phyloP scores from a whole-genome alignment of 1,140 invertebrate genomes.

The Nylanderia fulva region DNA sequence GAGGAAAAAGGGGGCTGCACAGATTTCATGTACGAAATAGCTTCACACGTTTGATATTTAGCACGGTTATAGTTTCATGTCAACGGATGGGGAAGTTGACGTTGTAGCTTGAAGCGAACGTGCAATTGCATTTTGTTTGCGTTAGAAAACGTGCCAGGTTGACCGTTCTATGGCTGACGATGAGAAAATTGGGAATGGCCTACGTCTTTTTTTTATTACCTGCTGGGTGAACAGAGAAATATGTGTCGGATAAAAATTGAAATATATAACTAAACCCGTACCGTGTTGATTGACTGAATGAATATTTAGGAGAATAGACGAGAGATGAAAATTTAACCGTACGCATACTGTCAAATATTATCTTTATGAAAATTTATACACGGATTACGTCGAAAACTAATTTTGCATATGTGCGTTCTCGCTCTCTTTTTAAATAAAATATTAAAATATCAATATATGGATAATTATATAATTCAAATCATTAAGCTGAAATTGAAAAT shows the following conservation, averaged over 20 bases:
- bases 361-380: background rate
- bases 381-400: background rate
- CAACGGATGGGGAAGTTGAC: constrained; percentile 26
- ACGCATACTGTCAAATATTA: background rate
- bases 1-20: background rate
- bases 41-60: constrained; percentile 2
- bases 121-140: constrained; percentile 28
- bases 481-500: background rate
- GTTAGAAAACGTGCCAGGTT: constrained; percentile 27
- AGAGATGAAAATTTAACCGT: background rate
- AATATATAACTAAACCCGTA: constrained; percentile 12
- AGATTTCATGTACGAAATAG: background rate
- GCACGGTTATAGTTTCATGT: constrained; percentile 31
- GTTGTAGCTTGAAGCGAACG: background rate
- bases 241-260: constrained; percentile 33
- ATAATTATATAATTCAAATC: background rate
- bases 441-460: background rate
- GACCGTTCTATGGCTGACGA: constrained; percentile 14
- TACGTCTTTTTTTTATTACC: background rate
- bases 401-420: background rate
- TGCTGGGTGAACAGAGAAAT: background rate
- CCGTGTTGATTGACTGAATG: constrained; percentile 3
- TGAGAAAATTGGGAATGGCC: constrained; percentile 22
- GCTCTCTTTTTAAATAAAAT: background rate
- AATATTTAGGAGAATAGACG: constrained; percentile 2